Evolutionary conservation across 2,797 vertebrate genomes (phyloP).

Genomic region (Buceros bicornis): DNA sequence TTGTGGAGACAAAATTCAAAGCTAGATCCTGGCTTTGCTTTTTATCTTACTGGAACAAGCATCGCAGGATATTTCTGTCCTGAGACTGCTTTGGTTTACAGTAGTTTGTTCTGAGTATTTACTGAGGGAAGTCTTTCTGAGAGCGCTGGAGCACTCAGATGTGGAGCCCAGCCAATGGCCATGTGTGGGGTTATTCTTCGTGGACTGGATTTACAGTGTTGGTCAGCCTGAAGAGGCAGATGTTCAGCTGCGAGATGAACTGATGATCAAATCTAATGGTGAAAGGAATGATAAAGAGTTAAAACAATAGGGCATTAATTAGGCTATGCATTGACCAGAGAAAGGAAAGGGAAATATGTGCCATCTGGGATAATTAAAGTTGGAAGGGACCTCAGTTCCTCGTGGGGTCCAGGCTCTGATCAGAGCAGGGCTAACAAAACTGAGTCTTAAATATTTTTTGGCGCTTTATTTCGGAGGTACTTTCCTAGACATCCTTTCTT

Average conservation of each 20-base stretch:
- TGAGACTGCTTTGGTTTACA: neutral
- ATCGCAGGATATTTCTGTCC: neutral
- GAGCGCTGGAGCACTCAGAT: neutral
- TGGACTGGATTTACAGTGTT: neutral
- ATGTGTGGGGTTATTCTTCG: neutral
- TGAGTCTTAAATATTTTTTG: neutral
- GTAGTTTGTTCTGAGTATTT: neutral
- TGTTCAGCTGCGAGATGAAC: neutral
- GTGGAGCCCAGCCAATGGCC: neutral
- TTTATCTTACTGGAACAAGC: neutral
- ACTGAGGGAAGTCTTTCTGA: neutral
- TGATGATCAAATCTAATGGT: neutral
- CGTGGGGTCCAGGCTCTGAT: rapidly evolving
- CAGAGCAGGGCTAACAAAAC: neutral
- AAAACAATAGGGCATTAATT: neutral
- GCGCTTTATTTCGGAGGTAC: neutral
- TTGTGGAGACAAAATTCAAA: neutral
- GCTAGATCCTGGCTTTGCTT: neutral
- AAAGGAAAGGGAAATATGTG: neutral
- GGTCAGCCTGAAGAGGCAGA: neutral
- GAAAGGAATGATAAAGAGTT: neutral
- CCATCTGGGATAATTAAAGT: neutral
- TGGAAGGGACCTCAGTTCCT: neutral
- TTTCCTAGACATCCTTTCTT: neutral
- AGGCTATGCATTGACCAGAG: neutral